These are phyloP conservation scores for Eurystomus gularis DNA, from an alignment of 2,113 vertebrate genomes.

Conservation along the genomic window DNA sequence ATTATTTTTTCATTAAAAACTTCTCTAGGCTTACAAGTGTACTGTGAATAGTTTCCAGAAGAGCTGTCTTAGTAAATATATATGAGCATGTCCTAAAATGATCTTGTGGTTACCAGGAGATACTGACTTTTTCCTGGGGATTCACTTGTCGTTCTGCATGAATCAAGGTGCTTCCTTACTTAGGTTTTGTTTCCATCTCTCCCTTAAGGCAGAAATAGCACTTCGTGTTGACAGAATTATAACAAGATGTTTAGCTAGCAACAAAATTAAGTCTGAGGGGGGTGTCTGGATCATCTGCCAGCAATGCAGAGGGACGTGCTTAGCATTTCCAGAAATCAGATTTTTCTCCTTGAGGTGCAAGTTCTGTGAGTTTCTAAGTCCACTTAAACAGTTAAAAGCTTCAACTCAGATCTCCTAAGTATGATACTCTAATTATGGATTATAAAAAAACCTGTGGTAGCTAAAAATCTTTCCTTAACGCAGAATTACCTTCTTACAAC, in stretches of 20 bases:
- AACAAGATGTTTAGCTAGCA: background rate
- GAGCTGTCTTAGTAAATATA: background rate
- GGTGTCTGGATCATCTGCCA: slow-evolving; percentile 39
- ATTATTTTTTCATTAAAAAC: background rate
- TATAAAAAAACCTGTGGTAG: background rate
- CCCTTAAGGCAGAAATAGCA: background rate
- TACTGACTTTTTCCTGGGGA: background rate
- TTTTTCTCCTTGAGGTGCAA: background rate
- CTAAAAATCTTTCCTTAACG: background rate
- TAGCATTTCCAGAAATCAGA: background rate
- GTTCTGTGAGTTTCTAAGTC: background rate
- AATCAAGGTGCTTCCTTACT: background rate
- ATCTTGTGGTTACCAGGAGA: background rate
- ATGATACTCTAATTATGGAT: background rate
- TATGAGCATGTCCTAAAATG: background rate
- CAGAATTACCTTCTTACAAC: background rate
- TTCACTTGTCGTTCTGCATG: background rate
- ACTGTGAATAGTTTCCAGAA: background rate
- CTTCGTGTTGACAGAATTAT: background rate
- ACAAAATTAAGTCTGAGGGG: background rate
- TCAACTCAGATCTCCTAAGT: background rate
- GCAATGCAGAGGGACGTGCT: background rate
- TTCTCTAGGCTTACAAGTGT: background rate
- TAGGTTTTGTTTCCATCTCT: background rate
- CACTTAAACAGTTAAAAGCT: background rate